Evolutionary conservation across 2,888 invertebrate genomes (phyloP), one percentile per base, ranked within the genome.

Genomic region (Chloroclystis v-ata): DNA sequence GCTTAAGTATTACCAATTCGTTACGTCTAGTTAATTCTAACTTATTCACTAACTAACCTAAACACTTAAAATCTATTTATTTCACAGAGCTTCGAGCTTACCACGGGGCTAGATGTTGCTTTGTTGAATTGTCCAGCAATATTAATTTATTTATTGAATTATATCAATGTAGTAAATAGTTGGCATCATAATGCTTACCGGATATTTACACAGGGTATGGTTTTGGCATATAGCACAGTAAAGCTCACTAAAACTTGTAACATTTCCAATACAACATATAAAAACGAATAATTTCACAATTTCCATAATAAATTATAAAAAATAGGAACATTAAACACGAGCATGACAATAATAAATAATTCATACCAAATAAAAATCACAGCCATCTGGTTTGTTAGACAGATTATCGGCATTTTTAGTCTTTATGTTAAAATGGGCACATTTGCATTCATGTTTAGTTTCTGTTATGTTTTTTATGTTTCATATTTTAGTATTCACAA

Each of bases 381-480:
- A 62, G 61, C 79, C 72, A 29, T 39, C 54, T 68, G 61, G 77
- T 64, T 53, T 29, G 28, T n/a, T n/a, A n/a, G n/a, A n/a, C n/a
- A n/a, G n/a, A n/a, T n/a, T n/a, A n/a, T n/a, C n/a, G n/a, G n/a
- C n/a, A 9, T 32, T 39, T 39, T 45, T 12, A 44, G 49, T 25
- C 49, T 59, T 59, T 61, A 59, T 57, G 56, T 56, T 72, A 79
- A 70, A 73, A 82, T 83, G 78, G 61, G 54, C 57, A 54, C 52
- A 67, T 71, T 68, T 61, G 45, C 60, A 67, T 65, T 51, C 20
- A 20, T 20, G 5, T 20, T 20, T 20, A 20, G 20, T 53, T 51
- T 74, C 77, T 73, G 81, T 84, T 81, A 84, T 84, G 83, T 75
- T 83, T 75, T 75, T 76, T 74, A 57, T 71, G 63, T 74, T 77